Percentiles rank a stretch among this genome's conserved stretches.
phyloP scores from a whole-genome alignment of 2,888 invertebrate genomes.

The Clepsis dumicolana region DNA sequence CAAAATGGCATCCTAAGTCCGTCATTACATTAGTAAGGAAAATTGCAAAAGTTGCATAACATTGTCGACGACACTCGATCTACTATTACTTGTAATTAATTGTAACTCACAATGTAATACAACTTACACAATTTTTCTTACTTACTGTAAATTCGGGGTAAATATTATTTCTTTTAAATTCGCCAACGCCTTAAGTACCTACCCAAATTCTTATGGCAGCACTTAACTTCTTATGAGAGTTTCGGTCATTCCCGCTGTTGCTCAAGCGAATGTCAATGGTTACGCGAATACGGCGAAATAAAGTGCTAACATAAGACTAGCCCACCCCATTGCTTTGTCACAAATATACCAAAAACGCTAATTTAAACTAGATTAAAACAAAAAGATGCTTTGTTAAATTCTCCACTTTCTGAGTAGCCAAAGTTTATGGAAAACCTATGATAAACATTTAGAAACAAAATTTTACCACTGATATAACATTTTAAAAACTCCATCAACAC shows the following conservation, averaged over 20 bases:
- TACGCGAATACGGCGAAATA: background rate
- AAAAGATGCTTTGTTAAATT: background rate
- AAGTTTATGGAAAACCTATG: background rate
- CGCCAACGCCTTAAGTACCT: slow-evolving; percentile 15
- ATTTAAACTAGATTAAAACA: background rate
- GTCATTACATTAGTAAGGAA: no score
- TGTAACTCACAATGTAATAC: no score
- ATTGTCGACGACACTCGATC: no score
- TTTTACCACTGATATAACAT: slow-evolving; percentile 4
- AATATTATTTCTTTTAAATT: slow-evolving; percentile 31
- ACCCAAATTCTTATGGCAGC: background rate
- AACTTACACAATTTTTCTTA: no score
- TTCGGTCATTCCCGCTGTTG: background rate
- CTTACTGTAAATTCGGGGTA: no score
- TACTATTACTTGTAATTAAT: no score
- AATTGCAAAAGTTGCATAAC: no score
- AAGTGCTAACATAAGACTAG: slow-evolving; percentile 15
- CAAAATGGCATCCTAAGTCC: slow-evolving; percentile 55
- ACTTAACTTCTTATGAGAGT: background rate
- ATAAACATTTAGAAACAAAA: background rate
- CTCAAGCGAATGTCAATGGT: background rate
- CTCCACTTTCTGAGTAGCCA: background rate
- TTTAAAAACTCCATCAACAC: background rate
- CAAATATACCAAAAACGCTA: background rate
- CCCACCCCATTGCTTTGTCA: slow-evolving; percentile 2